Evolutionary conservation across 2,888 invertebrate species (phyloP).

Genomic region (Aproaerema taeniolella): DNA sequence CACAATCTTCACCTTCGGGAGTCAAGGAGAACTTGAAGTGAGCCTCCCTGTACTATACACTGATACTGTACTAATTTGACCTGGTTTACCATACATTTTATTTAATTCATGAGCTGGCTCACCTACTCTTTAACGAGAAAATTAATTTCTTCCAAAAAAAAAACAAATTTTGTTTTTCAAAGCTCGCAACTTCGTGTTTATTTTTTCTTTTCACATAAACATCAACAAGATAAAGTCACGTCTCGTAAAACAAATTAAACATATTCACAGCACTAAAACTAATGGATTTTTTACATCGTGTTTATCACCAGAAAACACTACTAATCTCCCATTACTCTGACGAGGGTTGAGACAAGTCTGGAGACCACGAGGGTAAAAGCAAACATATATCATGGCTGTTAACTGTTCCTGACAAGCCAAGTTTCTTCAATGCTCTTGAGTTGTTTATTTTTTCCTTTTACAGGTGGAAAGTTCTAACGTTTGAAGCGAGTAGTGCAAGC

Average conservation of each 20-base stretch:
- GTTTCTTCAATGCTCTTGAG: constrained; percentile 3
- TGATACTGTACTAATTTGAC: too few species aligned
- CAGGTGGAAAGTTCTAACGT: background rate
- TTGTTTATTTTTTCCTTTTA: constrained; percentile 9
- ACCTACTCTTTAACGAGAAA: too few species aligned
- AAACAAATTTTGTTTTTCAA: too few species aligned
- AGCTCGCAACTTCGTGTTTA: too few species aligned
- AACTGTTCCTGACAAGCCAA: constrained; percentile 34
- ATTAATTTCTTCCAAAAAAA: too few species aligned
- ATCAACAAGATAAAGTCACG: too few species aligned
- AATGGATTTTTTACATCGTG: constrained; percentile 40
- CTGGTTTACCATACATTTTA: too few species aligned
- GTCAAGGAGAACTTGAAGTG: too few species aligned
- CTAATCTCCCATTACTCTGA: constrained; percentile 44
- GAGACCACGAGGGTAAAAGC: constrained; percentile 39
- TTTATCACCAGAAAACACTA: constrained; percentile 39
- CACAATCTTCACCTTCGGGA: too few species aligned
- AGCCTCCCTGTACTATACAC: too few species aligned
- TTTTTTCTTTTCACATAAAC: too few species aligned
- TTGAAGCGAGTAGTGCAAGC: background rate
- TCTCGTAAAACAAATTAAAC: background rate
- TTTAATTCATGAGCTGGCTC: too few species aligned
- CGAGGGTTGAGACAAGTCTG: constrained; percentile 37
- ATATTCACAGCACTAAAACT: constrained; percentile 22
- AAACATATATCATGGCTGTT: constrained; percentile 39